These are phyloP conservation scores for Kradibia gibbosae DNA, from an alignment of 1,140 invertebrate genomes.

Conservation along the genomic window DNA sequence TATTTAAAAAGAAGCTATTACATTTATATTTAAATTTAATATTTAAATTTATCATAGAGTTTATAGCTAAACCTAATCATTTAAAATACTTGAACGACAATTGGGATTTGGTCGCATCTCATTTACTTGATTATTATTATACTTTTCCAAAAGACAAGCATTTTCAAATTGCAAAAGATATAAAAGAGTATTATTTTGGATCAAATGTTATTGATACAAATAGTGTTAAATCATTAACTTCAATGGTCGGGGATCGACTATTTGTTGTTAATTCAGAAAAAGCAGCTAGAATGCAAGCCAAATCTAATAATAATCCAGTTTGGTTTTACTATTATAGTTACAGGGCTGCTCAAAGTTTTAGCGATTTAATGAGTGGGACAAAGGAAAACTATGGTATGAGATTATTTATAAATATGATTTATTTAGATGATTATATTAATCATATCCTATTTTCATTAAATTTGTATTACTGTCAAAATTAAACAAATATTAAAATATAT, in stretches of 20 bases:
- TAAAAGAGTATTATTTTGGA: slow-evolving; percentile 75
- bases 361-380: slow-evolving; percentile 67
- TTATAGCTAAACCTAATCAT: slow-evolving; percentile 66
- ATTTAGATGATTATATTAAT: neutral
- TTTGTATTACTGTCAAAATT: too few species aligned
- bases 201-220: slow-evolving; percentile 67
- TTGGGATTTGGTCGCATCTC: slow-evolving; percentile 75
- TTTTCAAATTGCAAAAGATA: slow-evolving; percentile 66
- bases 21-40: slow-evolving; percentile 33
- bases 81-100: slow-evolving; percentile 73
- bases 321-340: slow-evolving; percentile 77
- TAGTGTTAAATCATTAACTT: slow-evolving; percentile 60
- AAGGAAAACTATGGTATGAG: slow-evolving; percentile 74
- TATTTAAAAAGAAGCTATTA: slow-evolving; percentile 39
- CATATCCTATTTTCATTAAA: too few species aligned
- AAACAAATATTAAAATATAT: too few species aligned
- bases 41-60: slow-evolving; percentile 69
- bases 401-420: neutral
- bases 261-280: slow-evolving; percentile 75
- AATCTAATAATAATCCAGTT: slow-evolving; percentile 73
- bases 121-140: slow-evolving; percentile 77
- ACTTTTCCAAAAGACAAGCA: slow-evolving; percentile 72
- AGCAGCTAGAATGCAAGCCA: slow-evolving; percentile 74
- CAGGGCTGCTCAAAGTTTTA: slow-evolving; percentile 72
- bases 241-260: slow-evolving; percentile 75